phyloP scores from a whole-genome alignment of 1,140 invertebrate species.

The Akabosia matsudoensis region DNA sequence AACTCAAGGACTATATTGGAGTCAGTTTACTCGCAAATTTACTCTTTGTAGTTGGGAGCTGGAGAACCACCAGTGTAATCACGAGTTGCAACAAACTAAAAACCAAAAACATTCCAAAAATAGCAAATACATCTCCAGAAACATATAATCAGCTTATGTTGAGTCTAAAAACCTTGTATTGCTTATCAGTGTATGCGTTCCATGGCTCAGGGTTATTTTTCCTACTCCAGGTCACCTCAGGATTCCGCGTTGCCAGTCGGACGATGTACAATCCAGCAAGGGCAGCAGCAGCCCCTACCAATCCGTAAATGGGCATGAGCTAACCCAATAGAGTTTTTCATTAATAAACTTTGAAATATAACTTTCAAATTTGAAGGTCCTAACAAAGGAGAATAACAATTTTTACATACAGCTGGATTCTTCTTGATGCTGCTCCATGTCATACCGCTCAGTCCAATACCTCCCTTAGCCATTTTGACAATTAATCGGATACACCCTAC shows the following conservation, averaged over 20 bases:
- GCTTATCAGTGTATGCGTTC: conserved; percentile 71
- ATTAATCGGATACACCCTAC: neutral
- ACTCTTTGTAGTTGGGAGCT: conserved; percentile 29
- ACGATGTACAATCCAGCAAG: conserved; percentile 61
- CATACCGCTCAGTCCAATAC: conserved; percentile 43
- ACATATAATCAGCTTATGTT: neutral
- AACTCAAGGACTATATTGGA: neutral
- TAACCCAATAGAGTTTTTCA: conserved; percentile 49
- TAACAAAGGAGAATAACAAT: too few relatives aligned
- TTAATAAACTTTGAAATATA: conserved; percentile 30
- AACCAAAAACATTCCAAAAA: neutral
- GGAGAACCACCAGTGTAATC: conserved; percentile 29
- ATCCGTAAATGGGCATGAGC: conserved; percentile 75
- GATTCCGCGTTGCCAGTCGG: conserved; percentile 67
- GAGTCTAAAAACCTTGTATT: conserved; percentile 69
- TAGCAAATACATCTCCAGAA: neutral
- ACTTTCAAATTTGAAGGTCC: conserved; percentile 11
- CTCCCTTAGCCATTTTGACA: neutral
- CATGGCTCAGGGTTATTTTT: conserved; percentile 71
- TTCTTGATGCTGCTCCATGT: conserved; percentile 55
- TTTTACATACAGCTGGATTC: conserved; percentile 62
- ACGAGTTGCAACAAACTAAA: conserved; percentile 28
- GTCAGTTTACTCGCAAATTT: neutral
- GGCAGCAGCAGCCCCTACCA: conserved; percentile 61
- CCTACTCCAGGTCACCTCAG: conserved; percentile 74